Conservation (phyloP, 2,888 invertebrate genomes). For the Pollenia labialis region DNA sequence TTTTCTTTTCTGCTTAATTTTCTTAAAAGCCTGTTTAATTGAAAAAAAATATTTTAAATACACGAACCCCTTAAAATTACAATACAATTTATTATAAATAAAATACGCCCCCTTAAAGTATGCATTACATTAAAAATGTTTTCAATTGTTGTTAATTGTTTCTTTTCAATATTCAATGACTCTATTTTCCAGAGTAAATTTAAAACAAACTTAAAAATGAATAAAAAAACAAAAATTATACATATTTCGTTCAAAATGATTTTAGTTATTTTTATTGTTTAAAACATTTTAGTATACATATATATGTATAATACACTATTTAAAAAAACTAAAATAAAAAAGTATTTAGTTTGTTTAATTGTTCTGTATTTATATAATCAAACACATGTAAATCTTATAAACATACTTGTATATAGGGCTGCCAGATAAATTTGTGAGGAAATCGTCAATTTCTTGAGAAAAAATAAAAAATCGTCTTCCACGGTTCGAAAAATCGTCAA, state of each 20-base stretch:
- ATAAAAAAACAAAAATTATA: slow-evolving; percentile 10
- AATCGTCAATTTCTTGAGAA: too few species aligned
- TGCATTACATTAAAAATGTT: slow-evolving; percentile 43
- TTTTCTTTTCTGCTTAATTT: background rate
- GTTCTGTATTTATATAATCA: background rate
- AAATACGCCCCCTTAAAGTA: slow-evolving; percentile 50
- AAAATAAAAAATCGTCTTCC: too few species aligned
- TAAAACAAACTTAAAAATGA: slow-evolving; percentile 28
- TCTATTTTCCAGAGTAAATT: slow-evolving; percentile 27
- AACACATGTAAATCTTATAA: slow-evolving; percentile 31
- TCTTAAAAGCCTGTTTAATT: background rate
- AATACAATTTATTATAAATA: slow-evolving; percentile 50
- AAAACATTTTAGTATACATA: slow-evolving; percentile 18
- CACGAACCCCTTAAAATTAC: slow-evolving; percentile 44
- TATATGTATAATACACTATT: slow-evolving; percentile 4
- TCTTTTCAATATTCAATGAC: slow-evolving; percentile 34
- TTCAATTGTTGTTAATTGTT: slow-evolving; percentile 33
- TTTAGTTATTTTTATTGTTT: background rate
- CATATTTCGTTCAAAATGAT: slow-evolving; percentile 2
- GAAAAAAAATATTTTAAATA: background rate
- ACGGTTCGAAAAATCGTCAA: too few species aligned
- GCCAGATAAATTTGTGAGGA: too few species aligned
- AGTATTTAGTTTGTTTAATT: slow-evolving; percentile 16
- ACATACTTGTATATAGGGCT: too few species aligned
- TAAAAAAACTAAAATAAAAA: background rate